A percentile compares a stretch with the other conserved stretches of the same genome.
These are phyloP conservation scores for Lasioglossum leucozonium DNA, from an alignment of 2,888 invertebrate genomes.

Conservation along the genomic window DNA sequence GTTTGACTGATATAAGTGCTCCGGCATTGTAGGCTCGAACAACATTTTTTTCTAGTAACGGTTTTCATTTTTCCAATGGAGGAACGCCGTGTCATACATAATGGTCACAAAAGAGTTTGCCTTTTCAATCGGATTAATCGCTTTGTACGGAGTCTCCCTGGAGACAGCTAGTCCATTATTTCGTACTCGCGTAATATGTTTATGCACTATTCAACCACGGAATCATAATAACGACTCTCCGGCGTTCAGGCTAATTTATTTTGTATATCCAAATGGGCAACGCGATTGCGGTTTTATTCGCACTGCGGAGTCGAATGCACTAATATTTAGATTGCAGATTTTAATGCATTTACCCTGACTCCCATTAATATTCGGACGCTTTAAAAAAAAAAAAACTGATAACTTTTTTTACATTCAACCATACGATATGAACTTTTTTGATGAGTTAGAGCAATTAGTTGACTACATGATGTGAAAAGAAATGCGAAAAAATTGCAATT, in stretches of 20 bases:
- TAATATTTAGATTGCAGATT: background rate
- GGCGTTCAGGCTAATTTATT: background rate
- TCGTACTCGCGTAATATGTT: background rate
- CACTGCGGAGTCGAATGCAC: background rate
- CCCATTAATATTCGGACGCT: no score
- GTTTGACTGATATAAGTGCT: constrained; percentile 72
- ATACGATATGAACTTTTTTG: no score
- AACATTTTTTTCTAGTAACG: constrained; percentile 46
- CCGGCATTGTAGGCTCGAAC: constrained; percentile 53
- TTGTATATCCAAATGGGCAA: background rate
- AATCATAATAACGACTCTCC: background rate
- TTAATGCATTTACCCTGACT: no score
- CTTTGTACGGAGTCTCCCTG: background rate
- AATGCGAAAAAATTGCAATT: no score
- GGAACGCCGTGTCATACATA: background rate
- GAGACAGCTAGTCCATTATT: background rate
- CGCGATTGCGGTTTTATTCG: background rate
- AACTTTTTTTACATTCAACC: no score
- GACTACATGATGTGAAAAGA: no score
- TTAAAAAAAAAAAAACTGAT: no score
- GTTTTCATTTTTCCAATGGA: constrained; percentile 33
- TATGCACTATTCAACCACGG: background rate
- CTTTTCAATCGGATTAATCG: background rate
- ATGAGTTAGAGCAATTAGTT: no score
- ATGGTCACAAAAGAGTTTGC: constrained; percentile 4